Evolutionary conservation across 1,140 invertebrate genomes (phyloP).

Genomic region (Drosophila chauvacae): DNA sequence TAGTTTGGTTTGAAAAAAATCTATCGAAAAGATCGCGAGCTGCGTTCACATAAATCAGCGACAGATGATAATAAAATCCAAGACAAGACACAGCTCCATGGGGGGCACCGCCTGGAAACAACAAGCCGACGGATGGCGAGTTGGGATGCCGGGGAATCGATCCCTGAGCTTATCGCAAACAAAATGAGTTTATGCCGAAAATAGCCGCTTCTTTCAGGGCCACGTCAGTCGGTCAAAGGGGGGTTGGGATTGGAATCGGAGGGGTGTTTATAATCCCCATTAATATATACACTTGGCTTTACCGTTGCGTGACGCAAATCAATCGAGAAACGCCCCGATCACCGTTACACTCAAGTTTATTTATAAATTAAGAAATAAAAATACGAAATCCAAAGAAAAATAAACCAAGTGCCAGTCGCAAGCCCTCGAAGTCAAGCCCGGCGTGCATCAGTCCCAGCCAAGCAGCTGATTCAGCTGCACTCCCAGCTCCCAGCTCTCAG

Average conservation of each 20-base stretch:
- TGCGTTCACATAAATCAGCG: constrained; percentile 63
- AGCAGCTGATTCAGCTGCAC: constrained; percentile 27
- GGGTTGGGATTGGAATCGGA: constrained; percentile 2
- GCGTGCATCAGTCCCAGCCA: constrained; percentile 37
- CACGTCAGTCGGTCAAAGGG: constrained; percentile 39
- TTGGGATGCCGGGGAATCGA: constrained; percentile 2
- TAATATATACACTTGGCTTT: constrained; percentile 31
- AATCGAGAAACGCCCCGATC: neutral
- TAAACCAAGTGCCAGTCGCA: constrained; percentile 12
- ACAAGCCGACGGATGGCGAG: neutral
- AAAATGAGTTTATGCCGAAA: constrained; percentile 38
- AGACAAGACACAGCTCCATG: constrained; percentile 31
- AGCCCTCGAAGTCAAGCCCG: neutral
- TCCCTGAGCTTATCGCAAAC: constrained; percentile 36
- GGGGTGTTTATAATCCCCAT: neutral
- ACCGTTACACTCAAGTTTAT: constrained; percentile 19
- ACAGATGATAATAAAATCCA: constrained; percentile 68
- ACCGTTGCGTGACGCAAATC: constrained; percentile 46
- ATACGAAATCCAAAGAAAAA: constrained; percentile 12
- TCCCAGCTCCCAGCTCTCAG: neutral
- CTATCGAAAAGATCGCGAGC: constrained; percentile 37
- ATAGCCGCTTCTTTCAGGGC: constrained; percentile 40
- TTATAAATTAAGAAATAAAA: constrained; percentile 18
- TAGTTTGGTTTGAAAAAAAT: constrained; percentile 50
- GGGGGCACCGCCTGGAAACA: constrained; percentile 53